Evolutionary conservation across 1,140 invertebrate genomes (phyloP), one percentile per base, ranked within the genome.

Genomic region (Pogonomyrmex californicus): DNA sequence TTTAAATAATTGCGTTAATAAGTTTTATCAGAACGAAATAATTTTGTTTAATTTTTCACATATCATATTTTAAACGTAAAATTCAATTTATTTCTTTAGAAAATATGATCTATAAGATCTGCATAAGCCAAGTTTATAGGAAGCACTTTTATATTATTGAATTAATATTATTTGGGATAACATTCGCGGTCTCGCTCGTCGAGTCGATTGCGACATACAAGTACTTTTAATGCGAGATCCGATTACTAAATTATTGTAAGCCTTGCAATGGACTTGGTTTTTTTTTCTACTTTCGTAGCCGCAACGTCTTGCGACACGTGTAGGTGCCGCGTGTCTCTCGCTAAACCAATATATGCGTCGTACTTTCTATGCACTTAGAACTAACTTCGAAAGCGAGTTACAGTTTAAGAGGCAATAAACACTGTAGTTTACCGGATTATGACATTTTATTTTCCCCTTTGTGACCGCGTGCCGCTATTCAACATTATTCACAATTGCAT

Each of bases 181-280:
- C 10, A 70, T 58, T 70, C 14, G 23, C 30, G 36, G 33, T 81
- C 4, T 41, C 49, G 14, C 30, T 65, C 14, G 44, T 49, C 41
- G 17, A 78, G 33, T 81, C 78, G 65, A 70, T 81, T 62, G 77
- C 47, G 36, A 36, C n/a, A 54, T 5, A 51, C 63, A 38, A 81
- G 38, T 79, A 79, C 3, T n/a, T 23, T 56, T 70, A 33, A 81
- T n/a, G 63, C 49, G 63, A 41, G 77, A 81, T 81, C 65, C 78
- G 38, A 81, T 81, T 70, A 70, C 54, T 70, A 81, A 81, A 81
- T 81, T 70, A 81, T 81, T 58, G 49, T 47, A 38, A 79, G 36
- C 47, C 62, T 65, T 36, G 77, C 78, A 70, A 44, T 44, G 12
- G 30, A 17, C 47, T 30, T 14, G 12, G n/a, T 23, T 23, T 81